Base-by-base conservation (phyloP, 1,140 invertebrate genomes). In the Drosophila nikananu region DNA sequence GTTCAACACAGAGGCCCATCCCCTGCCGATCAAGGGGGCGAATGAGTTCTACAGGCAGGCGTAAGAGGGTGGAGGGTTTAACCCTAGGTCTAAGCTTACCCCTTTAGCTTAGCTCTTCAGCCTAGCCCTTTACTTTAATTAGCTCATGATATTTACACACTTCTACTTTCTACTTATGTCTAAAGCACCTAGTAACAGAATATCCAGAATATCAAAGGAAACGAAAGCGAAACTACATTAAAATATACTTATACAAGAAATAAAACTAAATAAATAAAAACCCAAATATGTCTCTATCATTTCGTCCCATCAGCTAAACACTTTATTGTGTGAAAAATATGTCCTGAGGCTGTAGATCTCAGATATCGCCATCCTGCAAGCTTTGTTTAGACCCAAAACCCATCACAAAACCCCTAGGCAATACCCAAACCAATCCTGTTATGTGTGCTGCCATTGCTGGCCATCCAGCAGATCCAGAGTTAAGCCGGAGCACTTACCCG, bases 1-100 rank as follows among this genome's bases (percentile, higher is more conserved):
- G 6, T 98, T 99, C 94, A 99, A 99, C 93, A 99, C 99, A 1
- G 99, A 99, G 94, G 99, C 98, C n/a, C 99, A 99, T 94, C 97
- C 98, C n/a, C 94, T 99, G 67, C 98, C 98, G 21, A 96, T 99
- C 68, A 96, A 95, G 93, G 95, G 95, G 15, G 95, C 94, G 27
- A 98, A 98, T 93, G 95, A 96, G 5, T 95, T 95, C 61, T 97
- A 97, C 81, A 94, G 96, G 64, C 80, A 87, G 67, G 92, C 10
- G 7, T 32, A 12, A 12, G 30, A 10, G 10, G 7, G n/a, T n/a
- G n/a, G n/a, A n/a, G n/a, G n/a, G n/a, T n/a, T n/a, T n/a, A n/a
- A n/a, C n/a, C n/a, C n/a, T n/a, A n/a, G n/a, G n/a, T n/a, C n/a
- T n/a, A n/a, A n/a, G n/a, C n/a, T n/a, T n/a, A n/a, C n/a, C n/a